Conservation (phyloP, 2,888 invertebrate genomes). For the Melinaea marsaeus region DNA sequence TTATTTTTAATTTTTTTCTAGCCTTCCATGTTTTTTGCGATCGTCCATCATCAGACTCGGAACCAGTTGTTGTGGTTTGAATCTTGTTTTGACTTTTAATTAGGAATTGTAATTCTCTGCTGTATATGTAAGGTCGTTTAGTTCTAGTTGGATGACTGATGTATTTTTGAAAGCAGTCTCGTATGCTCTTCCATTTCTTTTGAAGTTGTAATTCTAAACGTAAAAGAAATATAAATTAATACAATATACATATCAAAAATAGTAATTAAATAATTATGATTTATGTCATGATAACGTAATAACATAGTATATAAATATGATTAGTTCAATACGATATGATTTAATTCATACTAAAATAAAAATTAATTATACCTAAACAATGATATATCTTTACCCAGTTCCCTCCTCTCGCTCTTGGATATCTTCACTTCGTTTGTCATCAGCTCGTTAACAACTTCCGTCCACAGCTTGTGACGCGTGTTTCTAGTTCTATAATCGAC, state of each 20-base stretch:
- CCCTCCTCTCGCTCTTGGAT: conserved; percentile 65
- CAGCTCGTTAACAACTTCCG: conserved; percentile 60
- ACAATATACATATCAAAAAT: too few species aligned
- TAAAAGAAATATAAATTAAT: conserved; percentile 36
- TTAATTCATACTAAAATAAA: too few species aligned
- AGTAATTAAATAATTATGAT: too few species aligned
- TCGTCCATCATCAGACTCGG: conserved; percentile 50
- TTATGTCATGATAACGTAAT: too few species aligned
- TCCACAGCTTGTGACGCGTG: conserved; percentile 55
- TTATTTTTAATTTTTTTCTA: conserved; percentile 49
- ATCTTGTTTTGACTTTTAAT: conserved; percentile 50
- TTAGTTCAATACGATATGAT: too few species aligned
- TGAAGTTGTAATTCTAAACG: conserved; percentile 62
- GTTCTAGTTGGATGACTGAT: conserved; percentile 54
- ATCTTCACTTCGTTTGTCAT: conserved; percentile 55
- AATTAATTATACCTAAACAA: too few species aligned
- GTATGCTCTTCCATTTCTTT: conserved; percentile 72
- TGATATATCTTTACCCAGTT: conserved; percentile 51
- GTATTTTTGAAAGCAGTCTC: conserved; percentile 67
- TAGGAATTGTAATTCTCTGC: conserved; percentile 58
- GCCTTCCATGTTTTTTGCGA: conserved; percentile 44
- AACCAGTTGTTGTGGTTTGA: conserved; percentile 32
- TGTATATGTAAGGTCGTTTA: conserved; percentile 61
- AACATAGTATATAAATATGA: too few species aligned
- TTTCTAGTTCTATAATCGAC: conserved; percentile 57